Percentiles rank a stretch among this genome's conserved stretches.
Conservation (phyloP, 2,113 vertebrate genomes). For the Platysteira castanea region DNA sequence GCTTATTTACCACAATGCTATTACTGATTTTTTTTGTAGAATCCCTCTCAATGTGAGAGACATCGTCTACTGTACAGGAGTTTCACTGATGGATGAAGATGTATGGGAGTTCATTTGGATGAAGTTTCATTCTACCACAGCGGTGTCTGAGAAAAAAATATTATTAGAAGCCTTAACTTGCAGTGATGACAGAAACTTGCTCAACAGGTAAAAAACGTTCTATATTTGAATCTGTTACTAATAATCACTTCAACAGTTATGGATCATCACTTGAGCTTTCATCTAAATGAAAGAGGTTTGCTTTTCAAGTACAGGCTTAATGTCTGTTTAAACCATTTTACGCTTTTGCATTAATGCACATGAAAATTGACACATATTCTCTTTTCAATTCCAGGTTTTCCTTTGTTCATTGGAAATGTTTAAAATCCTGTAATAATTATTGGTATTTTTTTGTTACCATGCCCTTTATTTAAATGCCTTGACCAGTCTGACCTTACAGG, state of each 20-base stretch:
- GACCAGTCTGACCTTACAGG: neutral
- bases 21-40: constrained; percentile 70
- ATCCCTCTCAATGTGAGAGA: constrained; percentile 95
- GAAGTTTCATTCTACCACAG: constrained; percentile 94
- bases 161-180: constrained; percentile 95
- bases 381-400: neutral
- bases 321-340: neutral
- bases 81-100: constrained; percentile 96
- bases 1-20: constrained; percentile 3
- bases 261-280: neutral
- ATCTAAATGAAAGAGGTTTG: neutral
- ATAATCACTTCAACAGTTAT: neutral
- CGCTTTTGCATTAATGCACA: neutral
- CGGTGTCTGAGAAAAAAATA: constrained; percentile 95
- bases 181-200: constrained; percentile 90
- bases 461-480: neutral
- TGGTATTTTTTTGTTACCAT: neutral
- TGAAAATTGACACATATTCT: neutral
- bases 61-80: constrained; percentile 96
- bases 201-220: constrained; percentile 80
- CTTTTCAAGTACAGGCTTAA: neutral
- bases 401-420: neutral
- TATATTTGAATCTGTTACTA: neutral
- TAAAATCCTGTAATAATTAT: neutral
- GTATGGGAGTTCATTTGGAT: constrained; percentile 99